Evolutionary conservation across 2,797 vertebrate genomes (phyloP).

Genomic region (Lepilemur ruficaudatus): DNA sequence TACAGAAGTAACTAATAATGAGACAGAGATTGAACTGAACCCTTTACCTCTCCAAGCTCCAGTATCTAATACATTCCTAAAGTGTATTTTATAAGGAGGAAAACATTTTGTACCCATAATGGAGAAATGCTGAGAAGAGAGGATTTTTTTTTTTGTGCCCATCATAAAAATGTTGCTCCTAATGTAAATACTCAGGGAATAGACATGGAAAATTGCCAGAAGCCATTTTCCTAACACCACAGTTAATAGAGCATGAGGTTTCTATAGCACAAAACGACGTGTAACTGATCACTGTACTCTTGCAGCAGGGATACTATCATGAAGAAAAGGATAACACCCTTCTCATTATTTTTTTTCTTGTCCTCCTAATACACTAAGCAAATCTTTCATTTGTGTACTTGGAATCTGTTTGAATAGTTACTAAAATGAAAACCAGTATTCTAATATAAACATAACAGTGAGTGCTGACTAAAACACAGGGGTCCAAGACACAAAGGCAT

Average conservation of each 20-base stretch:
- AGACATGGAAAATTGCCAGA: constrained; percentile 81
- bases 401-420: background rate
- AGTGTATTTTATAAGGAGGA: constrained; percentile 43
- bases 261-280: constrained; percentile 67
- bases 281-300: constrained; percentile 66
- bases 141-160: constrained; percentile 50
- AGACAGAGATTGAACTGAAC: constrained; percentile 40
- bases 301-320: constrained; percentile 25
- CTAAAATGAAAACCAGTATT: constrained; percentile 10
- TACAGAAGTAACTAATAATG: constrained; percentile 10
- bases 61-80: background rate
- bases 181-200: constrained; percentile 74
- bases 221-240: constrained; percentile 81
- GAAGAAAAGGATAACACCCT: constrained; percentile 63
- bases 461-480: background rate
- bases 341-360: background rate
- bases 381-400: background rate
- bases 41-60: constrained; percentile 47
- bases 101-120: constrained; percentile 54
- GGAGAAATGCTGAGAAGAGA: constrained; percentile 7
- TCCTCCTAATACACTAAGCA: background rate
- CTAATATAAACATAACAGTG: background rate
- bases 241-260: constrained; percentile 81
- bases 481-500: background rate
- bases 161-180: constrained; percentile 74